Base-by-base conservation (phyloP, 2,113 vertebrate genomes). In the Recurvirostra avosetta region DNA sequence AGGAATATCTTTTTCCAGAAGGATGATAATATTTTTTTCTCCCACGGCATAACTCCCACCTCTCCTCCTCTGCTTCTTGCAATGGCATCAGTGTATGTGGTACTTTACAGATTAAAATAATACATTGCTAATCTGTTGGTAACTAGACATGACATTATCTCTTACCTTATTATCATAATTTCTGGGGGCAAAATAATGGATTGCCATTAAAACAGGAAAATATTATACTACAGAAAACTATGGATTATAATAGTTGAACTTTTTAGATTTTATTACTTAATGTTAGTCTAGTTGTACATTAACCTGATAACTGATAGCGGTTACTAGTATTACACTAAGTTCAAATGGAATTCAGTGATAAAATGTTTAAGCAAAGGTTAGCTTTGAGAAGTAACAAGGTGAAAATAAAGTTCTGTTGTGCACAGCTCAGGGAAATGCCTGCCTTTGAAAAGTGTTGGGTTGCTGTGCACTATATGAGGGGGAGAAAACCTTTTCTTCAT, bases 1-100 rank as follows among this genome's bases (percentile, higher is more conserved):
- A 55, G 84, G 81, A 96, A 90, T 95, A 91, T 82, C 61, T 93
- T 82, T 30, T 79, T 79, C 58, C 62, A 90, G 87, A 79, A 88
- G 45, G 53, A 53, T 78, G 71, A 50, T 52, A 8, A 25, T 19
- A 67, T 61, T 78, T 73, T 79, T 75, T 86, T 82, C 66, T 88
- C 81, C 78, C 55, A 49, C 77, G 0, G 30, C 15, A 1, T 36
- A 87, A 93, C 90, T 97, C 92, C 93, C 62, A 97, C 91, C 49
- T 70, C 12, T 95, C 65, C 47, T 86, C 89, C 80, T 94, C 76
- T 91, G 55, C 81, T 78, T 58, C n/a, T 92, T 88, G 58, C 52
- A 73, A 1, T 23, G 72, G 41, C 47, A 72, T 91, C 61, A 72
- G 43, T 14, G 9, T 91, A 76, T 6, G 0, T 41, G 61, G 40